These are phyloP conservation scores for Meda fulgida DNA, from an alignment of 2,797 vertebrate genomes.

Conservation along the genomic window DNA sequence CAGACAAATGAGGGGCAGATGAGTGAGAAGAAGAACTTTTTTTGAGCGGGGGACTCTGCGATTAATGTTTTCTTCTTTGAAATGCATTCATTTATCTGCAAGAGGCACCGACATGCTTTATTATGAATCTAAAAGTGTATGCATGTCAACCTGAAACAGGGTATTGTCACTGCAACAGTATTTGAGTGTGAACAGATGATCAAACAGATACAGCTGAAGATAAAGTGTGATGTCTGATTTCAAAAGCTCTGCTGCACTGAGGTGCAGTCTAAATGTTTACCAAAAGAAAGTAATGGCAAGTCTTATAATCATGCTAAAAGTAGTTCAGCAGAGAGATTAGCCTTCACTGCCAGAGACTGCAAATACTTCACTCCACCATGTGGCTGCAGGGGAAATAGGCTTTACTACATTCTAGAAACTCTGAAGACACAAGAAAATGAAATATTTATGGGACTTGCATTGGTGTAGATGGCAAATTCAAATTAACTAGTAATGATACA, in stretches of 20 bases:
- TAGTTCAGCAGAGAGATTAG: slow-evolving; percentile 37
- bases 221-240: slow-evolving; percentile 30
- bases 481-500: neutral
- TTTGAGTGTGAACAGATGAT: slow-evolving; percentile 23
- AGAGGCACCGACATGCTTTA: slow-evolving; percentile 7
- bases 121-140: slow-evolving; percentile 14
- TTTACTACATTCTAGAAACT: neutral
- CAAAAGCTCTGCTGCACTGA: slow-evolving; percentile 19
- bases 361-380: slow-evolving; percentile 38
- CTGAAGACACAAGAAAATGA: neutral
- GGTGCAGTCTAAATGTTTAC: slow-evolving; percentile 20
- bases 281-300: slow-evolving; percentile 24
- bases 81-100: slow-evolving; percentile 2
- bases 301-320: slow-evolving; percentile 4
- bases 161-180: neutral
- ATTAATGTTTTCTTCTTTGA: slow-evolving; percentile 23
- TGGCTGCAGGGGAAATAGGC: neutral
- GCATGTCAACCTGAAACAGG: slow-evolving; percentile 10
- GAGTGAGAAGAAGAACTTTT: neutral
- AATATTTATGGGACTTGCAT: neutral
- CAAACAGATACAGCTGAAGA: slow-evolving; percentile 24
- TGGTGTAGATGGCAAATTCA: neutral
- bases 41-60: neutral
- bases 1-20: neutral
- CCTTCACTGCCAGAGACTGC: slow-evolving; percentile 17